Evolutionary conservation across 2,113 vertebrate genomes (phyloP).

Genomic region (Aegotheles bennettii): DNA sequence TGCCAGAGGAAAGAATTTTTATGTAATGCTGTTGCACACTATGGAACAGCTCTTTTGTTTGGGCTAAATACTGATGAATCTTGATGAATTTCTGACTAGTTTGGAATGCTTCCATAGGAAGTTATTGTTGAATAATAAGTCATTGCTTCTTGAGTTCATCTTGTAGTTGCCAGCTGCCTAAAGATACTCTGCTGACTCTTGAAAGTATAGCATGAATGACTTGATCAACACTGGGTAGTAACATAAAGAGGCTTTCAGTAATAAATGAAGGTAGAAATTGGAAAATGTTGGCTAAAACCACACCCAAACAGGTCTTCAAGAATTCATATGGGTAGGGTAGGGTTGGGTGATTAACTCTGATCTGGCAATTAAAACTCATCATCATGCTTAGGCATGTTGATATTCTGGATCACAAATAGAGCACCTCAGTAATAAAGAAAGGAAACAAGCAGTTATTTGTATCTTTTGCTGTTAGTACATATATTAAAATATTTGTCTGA

Average conservation of each 20-base stretch:
- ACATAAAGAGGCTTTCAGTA: background rate
- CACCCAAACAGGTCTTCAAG: conserved; percentile 28
- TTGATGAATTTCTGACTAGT: background rate
- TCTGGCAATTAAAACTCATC: conserved; percentile 36
- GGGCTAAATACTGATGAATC: background rate
- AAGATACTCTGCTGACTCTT: background rate
- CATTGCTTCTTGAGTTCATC: background rate
- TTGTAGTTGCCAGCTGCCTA: background rate
- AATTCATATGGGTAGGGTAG: conserved; percentile 40
- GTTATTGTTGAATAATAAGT: background rate
- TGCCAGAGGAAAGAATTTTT: background rate
- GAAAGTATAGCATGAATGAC: background rate
- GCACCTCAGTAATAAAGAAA: background rate
- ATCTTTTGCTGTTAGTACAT: background rate
- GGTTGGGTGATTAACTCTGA: conserved; percentile 47
- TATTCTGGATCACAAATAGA: conserved; percentile 3
- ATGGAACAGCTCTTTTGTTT: background rate
- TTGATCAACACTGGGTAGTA: background rate
- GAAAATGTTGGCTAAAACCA: conserved; percentile 27
- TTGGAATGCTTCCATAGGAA: background rate
- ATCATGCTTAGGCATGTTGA: conserved; percentile 42
- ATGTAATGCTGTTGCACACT: background rate
- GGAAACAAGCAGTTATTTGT: background rate
- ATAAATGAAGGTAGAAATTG: background rate
- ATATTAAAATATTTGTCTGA: background rate